phyloP scores from a whole-genome alignment of 2,797 vertebrate genomes.

The Antennarius maculatus region DNA sequence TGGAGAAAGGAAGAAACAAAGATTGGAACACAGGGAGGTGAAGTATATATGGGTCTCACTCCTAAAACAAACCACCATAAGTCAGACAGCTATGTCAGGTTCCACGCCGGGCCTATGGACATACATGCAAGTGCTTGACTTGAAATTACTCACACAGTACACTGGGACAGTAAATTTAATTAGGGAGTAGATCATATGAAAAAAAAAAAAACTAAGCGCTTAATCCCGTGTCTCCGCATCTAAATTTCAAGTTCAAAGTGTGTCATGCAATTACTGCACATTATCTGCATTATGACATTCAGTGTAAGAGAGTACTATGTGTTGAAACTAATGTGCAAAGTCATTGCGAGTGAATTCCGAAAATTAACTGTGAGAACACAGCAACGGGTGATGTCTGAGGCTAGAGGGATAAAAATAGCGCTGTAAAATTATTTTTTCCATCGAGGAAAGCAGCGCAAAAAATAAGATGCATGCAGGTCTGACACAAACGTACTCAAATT shows the following conservation, averaged over 20 bases:
- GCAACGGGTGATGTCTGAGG: conserved; percentile 19
- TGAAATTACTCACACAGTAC: background rate
- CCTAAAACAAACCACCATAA: conserved; percentile 43
- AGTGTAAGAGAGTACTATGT: conserved; percentile 12
- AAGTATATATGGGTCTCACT: conserved; percentile 53
- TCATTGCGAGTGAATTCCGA: conserved; percentile 25
- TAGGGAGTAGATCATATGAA: conserved; percentile 67
- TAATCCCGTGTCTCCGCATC: conserved; percentile 16
- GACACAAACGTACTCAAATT: conserved; percentile 32
- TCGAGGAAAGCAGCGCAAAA: conserved; percentile 40
- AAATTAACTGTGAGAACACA: conserved; percentile 55
- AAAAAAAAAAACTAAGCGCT: conserved; percentile 48
- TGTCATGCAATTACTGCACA: conserved; percentile 26
- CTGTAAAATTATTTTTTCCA: conserved; percentile 53
- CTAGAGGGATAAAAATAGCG: conserved; percentile 63
- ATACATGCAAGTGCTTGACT: conserved; percentile 37
- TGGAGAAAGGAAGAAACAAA: conserved; percentile 45
- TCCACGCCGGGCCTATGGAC: conserved; percentile 8
- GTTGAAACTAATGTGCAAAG: conserved; percentile 22
- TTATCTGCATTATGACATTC: background rate
- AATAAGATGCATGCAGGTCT: conserved; percentile 14
- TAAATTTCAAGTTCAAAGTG: conserved; percentile 32
- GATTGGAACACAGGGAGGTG: conserved; percentile 45
- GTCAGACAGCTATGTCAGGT: conserved; percentile 42
- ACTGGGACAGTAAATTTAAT: conserved; percentile 72